A percentile compares a stretch with the other conserved stretches of the same genome.
Conservation (phyloP, 2,113 vertebrate genomes). For the Synchiropus splendidus region DNA sequence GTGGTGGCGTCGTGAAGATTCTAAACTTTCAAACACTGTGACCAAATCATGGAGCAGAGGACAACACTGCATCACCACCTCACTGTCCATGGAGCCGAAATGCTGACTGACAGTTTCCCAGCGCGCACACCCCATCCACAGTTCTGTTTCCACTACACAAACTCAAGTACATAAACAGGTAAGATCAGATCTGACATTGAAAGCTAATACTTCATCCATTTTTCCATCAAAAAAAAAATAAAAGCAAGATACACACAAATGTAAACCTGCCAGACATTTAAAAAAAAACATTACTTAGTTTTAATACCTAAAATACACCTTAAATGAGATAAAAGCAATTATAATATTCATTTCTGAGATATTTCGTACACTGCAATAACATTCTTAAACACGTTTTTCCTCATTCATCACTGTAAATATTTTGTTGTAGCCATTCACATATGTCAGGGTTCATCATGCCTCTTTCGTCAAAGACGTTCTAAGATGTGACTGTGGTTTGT, state of each 20-base stretch:
- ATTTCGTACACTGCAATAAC: constrained; percentile 77
- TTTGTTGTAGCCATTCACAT: constrained; percentile 68
- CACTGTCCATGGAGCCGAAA: constrained; percentile 34
- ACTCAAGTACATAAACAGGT: constrained; percentile 47
- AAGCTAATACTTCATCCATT: constrained; percentile 73
- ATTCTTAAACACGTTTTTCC: constrained; percentile 58
- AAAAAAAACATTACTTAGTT: constrained; percentile 51
- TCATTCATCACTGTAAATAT: constrained; percentile 46
- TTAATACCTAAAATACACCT: constrained; percentile 69
- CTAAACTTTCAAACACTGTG: constrained; percentile 8
- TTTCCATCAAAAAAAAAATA: constrained; percentile 50
- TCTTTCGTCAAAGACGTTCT: constrained; percentile 10
- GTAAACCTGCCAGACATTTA: constrained; percentile 68
- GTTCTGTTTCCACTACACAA: constrained; percentile 39
- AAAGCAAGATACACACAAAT: constrained; percentile 58
- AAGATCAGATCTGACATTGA: constrained; percentile 45
- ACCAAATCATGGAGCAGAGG: background rate
- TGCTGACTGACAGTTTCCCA: constrained; percentile 45
- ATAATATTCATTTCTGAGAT: constrained; percentile 67
- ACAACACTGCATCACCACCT: background rate
- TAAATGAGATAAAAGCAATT: constrained; percentile 69
- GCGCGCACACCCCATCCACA: constrained; percentile 49
- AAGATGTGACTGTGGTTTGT: constrained; percentile 1
- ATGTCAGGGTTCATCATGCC: constrained; percentile 70
- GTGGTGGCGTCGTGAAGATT: constrained; percentile 9